Conservation (phyloP, 2,113 vertebrate genomes). For the Aviceda subcristata region DNA sequence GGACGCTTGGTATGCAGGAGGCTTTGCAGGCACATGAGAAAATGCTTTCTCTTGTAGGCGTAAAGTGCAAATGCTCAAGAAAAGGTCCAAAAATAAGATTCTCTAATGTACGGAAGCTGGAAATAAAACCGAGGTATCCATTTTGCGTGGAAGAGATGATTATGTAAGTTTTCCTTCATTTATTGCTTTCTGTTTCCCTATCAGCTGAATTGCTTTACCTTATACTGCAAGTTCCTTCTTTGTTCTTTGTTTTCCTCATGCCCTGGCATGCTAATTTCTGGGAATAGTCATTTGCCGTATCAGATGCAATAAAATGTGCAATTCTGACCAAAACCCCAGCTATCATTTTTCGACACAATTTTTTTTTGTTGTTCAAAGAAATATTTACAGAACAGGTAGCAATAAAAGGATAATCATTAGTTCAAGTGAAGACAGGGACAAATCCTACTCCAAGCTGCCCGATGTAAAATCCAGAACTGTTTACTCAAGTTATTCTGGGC, state of each 20-base stretch:
- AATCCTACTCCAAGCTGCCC: neutral
- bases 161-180: slow-evolving; percentile 83
- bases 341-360: neutral
- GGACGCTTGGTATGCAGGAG: neutral
- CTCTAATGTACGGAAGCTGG: slow-evolving; percentile 96
- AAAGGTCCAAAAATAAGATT: slow-evolving; percentile 98
- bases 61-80: slow-evolving; percentile 95
- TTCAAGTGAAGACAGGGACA: neutral
- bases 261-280: neutral
- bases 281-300: neutral
- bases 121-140: slow-evolving; percentile 95
- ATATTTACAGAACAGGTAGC: neutral
- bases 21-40: slow-evolving; percentile 12
- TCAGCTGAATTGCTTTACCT: neutral
- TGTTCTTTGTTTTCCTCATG: neutral
- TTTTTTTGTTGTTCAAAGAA: neutral
- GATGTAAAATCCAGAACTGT: neutral
- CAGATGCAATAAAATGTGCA: neutral
- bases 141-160: slow-evolving; percentile 98
- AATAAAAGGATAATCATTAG: neutral
- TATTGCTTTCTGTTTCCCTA: neutral
- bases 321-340: neutral
- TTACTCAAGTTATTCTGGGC: neutral
- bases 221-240: neutral
- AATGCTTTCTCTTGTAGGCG: slow-evolving; percentile 76